Base-by-base conservation (phyloP, 1,140 invertebrate species). In the Drosophila arizonae region DNA sequence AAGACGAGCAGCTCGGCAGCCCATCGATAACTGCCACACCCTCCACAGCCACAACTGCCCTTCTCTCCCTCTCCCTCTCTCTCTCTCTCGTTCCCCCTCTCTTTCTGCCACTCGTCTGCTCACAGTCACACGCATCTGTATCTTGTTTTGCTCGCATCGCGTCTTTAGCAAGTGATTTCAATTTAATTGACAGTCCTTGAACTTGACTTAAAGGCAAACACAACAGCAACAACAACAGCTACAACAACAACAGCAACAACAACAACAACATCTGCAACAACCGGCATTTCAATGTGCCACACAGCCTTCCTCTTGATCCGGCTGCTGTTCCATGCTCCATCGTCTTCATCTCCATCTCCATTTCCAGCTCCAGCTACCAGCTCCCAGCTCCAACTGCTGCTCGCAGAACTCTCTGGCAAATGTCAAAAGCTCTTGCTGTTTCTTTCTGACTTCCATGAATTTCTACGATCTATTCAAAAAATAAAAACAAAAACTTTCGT, bases 161-260 rank as follows among this genome's bases (percentile, higher is more conserved):
- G 72, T 82, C 77, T 88, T 88, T 74, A 84, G 84, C 84, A 87
- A 87, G 84, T 87, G 84, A 88, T 87, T 90, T 90, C 84, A 90
- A 90, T 90, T 90, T 90, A 90, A 90, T 90, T 90, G 88, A 85
- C 88, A 90, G 88, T 90, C 88, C 88, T 90, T 90, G 88, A 90
- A 90, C 88, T 90, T 90, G 88, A 90, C 88, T 90, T 90, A 79
- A 86, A 81, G 80, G 81, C 81, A 82, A 81, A 77, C 81, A 82
- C 43, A 84, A 76, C 76, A 71, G 46, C 48, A 41, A 28, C 30
- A 33, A 28, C 30, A 33, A 9, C 30, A 33, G 6, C 30, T 4
- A 28, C 56, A 43, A 26, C 46, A 30, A 82, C 43, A 84, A 76
- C 76, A 71, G 46, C 48, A 41, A 9, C 33, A 33, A 9, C 39